Evolutionary conservation across 2,888 invertebrate species (phyloP), one percentile per base, ranked within the genome.

Genomic region (Amblyteles armatorius): DNA sequence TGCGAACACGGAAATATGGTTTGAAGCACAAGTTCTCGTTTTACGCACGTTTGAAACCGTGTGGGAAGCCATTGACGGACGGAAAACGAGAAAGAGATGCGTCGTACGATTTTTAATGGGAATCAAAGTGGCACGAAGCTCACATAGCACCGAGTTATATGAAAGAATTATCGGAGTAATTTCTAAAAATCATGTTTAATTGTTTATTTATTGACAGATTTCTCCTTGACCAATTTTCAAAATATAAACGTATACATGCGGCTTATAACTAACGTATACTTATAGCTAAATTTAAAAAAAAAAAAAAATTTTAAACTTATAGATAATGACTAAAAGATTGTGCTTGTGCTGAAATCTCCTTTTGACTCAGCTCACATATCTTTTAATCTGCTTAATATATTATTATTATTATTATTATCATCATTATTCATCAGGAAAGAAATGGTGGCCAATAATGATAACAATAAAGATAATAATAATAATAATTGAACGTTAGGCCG

Each of bases 1-100:
- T 26, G 40, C 72, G 29, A 72, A 72, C 72, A 55, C 55, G 44
- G 60, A 73, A 73, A 73, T 60, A 73, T 73, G 40, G 73, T 73
- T 60, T 73, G 60, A 57, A 26, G 44, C 16, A 60, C 44, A 22
- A 16, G 60, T 73, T 60, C 73, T 60, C 60, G 60, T 44, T 73
- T 60, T 73, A 73, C 44, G 26, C 60, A 48, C 73, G 73, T 60
- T 60, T 22, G 22, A 55, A 33, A 55, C 36, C 55, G 36, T 36
- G 55, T 72, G 72, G 72, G 55, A 36, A 33, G 19, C 19, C 33
- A 52, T 71, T 33, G 71, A 19, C 36, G 72, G 5, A 22, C 72
- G 55, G 19, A 57, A 36, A 40, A 22, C 29, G 36, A 9, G 55
- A 55, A 33, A 29, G 72, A 72, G 13, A 55, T 9, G n/a, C 63